Base-by-base conservation (phyloP, 1,140 invertebrate species). In the Solenopsis fugax region DNA sequence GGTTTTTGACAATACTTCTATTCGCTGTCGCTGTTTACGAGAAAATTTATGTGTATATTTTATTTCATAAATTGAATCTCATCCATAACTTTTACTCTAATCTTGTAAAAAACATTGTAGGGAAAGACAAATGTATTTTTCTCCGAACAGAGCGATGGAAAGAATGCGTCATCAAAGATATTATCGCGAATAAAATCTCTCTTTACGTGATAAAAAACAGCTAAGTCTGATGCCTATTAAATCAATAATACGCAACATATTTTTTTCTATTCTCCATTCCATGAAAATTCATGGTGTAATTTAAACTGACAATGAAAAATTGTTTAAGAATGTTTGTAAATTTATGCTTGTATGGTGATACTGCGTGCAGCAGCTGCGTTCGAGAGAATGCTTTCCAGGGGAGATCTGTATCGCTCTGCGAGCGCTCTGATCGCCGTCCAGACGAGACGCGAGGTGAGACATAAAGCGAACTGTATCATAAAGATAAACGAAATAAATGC, bases 401-500 rank as follows among this genome's bases (percentile, higher is more conserved):
- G 90, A 85, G 91, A 89, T 67, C 10, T 67, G 3, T 67, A 62
- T 60, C 64, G 72, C 84, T 62, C 86, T 77, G 37, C 67, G 64
- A 67, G 41, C 60, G 0, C 29, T 29, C 29, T 29, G 29, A 5
- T 60, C 24, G 16, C 24, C 75, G 69, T 89, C 62, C 2, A 48
- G 12, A 69, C 41, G 76, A 29, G 12, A 86, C 62, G 62, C 62
- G 62, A 73, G 71, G 45, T 48, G 37, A 65, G 34, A 78, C 72
- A 85, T 75, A 84, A 87, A 85, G 37, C 50, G 76, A 89, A 89
- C 86, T 60, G 21, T 89, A 89, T 91, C 85, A 77, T 64, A n/a
- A 65, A 64, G 41, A 73, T 64, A 64, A 85, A 75, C 86, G 85
- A 58, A 89, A 87, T 69, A 67, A 85, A 48, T 50, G 56, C 2